Percentiles rank a stretch among this genome's conserved stretches.
Conservation (phyloP, 2,113 vertebrate species). For the Dicrurus megarhynchus region DNA sequence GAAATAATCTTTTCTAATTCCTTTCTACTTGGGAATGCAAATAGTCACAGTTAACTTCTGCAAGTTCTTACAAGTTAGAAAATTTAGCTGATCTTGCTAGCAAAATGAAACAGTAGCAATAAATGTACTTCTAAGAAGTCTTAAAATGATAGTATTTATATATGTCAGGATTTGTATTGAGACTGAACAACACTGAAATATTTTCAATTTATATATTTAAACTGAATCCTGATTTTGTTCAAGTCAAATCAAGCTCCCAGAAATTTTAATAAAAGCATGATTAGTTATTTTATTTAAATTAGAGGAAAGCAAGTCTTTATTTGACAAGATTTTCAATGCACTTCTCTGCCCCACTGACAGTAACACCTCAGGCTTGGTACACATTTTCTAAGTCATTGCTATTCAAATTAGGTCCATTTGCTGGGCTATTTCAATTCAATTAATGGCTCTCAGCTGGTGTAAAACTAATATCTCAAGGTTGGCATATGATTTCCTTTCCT, state of each 20-base stretch:
- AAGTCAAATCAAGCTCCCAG: background rate
- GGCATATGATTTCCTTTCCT: background rate
- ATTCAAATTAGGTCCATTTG: background rate
- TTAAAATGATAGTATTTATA: background rate
- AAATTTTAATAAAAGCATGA: background rate
- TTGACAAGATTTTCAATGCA: background rate
- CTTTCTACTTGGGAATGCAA: background rate
- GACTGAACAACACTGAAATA: background rate
- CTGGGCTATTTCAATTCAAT: background rate
- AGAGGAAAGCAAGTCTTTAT: background rate
- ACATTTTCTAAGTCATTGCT: background rate
- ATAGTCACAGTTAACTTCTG: background rate
- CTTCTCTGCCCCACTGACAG: background rate
- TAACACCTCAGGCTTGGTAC: background rate
- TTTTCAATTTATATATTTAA: background rate
- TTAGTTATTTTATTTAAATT: background rate
- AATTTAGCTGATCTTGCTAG: background rate
- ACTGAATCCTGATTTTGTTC: background rate
- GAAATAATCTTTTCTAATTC: background rate
- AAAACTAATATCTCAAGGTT: background rate
- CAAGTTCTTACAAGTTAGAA: background rate
- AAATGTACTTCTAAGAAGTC: background rate
- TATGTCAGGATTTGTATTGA: background rate
- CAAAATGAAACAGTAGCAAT: background rate
- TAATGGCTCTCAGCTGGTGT: background rate